A percentile compares a stretch with the other conserved stretches of the same genome.
phyloP scores from a whole-genome alignment of 2,113 vertebrate species.

The Proteles cristata region DNA sequence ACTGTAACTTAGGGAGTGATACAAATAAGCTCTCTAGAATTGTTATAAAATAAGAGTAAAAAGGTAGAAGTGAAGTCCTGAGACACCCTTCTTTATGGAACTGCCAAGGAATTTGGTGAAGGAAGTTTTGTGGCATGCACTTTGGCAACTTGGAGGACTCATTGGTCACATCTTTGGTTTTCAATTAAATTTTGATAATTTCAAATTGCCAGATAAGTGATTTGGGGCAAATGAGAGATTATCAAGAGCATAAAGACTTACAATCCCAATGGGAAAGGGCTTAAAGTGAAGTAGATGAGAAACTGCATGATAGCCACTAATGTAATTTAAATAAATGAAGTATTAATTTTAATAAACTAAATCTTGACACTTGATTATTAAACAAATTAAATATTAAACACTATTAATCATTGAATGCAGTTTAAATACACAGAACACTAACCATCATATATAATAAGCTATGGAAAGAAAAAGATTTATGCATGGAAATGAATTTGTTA shows the following conservation, averaged over 20 bases:
- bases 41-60: background rate
- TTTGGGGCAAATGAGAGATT: background rate
- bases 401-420: background rate
- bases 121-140: background rate
- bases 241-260: background rate
- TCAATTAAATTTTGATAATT: background rate
- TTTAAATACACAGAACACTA: background rate
- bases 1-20: background rate
- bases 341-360: constrained; percentile 27
- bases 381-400: background rate
- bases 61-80: background rate
- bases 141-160: background rate
- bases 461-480: background rate
- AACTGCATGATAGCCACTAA: background rate
- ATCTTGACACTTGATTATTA: constrained; percentile 8
- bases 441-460: background rate
- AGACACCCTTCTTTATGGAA: background rate
- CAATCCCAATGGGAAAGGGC: background rate
- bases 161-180: background rate
- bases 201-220: background rate
- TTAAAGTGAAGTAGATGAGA: constrained; percentile 1
- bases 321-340: constrained; percentile 30
- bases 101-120: background rate
- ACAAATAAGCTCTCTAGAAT: background rate
- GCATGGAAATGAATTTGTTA: background rate